phyloP scores from a whole-genome alignment of 2,797 vertebrate genomes.

The Scolopax bukidnonensis region DNA sequence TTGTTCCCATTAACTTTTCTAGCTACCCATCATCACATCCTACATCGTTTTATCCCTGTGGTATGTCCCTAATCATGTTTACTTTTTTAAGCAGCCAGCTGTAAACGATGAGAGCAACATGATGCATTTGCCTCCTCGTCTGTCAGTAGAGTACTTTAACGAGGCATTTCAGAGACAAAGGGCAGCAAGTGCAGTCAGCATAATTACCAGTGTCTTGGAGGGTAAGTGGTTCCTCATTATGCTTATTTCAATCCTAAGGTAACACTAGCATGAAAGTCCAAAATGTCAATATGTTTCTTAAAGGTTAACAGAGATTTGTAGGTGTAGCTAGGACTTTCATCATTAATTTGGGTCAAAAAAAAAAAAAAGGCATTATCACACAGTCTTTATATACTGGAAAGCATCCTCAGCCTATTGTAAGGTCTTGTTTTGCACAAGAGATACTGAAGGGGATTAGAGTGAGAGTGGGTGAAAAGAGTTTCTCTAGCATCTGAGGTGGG shows the following conservation, averaged over 20 bases:
- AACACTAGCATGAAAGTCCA: neutral
- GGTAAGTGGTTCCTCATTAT: conserved; percentile 80
- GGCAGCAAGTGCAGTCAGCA: conserved; percentile 89
- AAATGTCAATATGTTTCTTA: neutral
- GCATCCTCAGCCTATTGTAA: neutral
- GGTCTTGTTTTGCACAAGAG: neutral
- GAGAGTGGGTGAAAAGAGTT: neutral
- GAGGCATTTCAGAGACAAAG: conserved; percentile 81
- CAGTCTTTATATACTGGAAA: neutral
- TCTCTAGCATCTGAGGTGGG: neutral
- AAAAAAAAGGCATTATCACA: neutral
- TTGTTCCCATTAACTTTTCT: neutral
- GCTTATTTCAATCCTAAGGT: neutral
- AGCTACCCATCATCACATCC: neutral
- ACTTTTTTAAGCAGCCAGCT: conserved; percentile 54
- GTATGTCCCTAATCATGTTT: conserved; percentile 42
- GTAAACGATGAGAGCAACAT: conserved; percentile 78
- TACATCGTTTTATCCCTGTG: conserved; percentile 5
- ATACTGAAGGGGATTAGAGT: neutral
- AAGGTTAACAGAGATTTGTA: neutral
- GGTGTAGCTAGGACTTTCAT: neutral
- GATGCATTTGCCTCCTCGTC: conserved; percentile 67
- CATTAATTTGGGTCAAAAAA: neutral
- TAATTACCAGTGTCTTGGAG: conserved; percentile 93
- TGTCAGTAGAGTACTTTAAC: conserved; percentile 83